phyloP scores from a whole-genome alignment of 2,888 invertebrate genomes.

The Nymphalis urticae region DNA sequence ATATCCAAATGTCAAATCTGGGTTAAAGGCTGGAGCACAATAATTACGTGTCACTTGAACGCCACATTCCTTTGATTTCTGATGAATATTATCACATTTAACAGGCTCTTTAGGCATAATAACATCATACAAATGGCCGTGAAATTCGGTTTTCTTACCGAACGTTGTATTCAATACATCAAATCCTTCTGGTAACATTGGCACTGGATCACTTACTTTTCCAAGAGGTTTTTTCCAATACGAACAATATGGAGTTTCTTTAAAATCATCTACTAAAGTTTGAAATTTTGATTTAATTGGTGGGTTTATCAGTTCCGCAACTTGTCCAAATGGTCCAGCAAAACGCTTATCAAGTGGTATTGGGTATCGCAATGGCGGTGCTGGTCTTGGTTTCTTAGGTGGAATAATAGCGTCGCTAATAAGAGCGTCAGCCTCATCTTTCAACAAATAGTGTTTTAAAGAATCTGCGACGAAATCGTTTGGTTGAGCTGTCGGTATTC shows the following conservation, averaged over 20 bases:
- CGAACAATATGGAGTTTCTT: constrained; percentile 61
- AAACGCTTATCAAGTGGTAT: constrained; percentile 55
- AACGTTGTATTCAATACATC: constrained; percentile 57
- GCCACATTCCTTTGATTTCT: constrained; percentile 47
- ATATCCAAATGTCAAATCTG: constrained; percentile 70
- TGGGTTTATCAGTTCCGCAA: constrained; percentile 57
- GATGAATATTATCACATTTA: constrained; percentile 53
- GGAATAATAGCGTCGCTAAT: constrained; percentile 63
- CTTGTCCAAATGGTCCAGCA: constrained; percentile 53
- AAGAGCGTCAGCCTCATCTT: constrained; percentile 67
- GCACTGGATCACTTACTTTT: constrained; percentile 54
- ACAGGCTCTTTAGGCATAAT: constrained; percentile 64
- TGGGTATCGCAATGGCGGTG: constrained; percentile 59
- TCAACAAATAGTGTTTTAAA: constrained; percentile 61
- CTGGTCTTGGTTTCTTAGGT: constrained; percentile 50
- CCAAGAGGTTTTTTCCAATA: constrained; percentile 68
- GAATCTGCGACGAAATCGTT: constrained; percentile 52
- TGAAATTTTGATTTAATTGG: constrained; percentile 63
- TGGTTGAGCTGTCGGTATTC: constrained; percentile 61
- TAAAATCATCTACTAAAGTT: constrained; percentile 61
- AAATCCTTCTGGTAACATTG: constrained; percentile 68
- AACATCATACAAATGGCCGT: constrained; percentile 63
- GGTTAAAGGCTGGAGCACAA: constrained; percentile 66
- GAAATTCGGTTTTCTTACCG: constrained; percentile 56
- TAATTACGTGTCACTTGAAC: constrained; percentile 58